Evolutionary conservation across 2,113 vertebrate genomes (phyloP).

Genomic region (Oncorhynchus kisutch): DNA sequence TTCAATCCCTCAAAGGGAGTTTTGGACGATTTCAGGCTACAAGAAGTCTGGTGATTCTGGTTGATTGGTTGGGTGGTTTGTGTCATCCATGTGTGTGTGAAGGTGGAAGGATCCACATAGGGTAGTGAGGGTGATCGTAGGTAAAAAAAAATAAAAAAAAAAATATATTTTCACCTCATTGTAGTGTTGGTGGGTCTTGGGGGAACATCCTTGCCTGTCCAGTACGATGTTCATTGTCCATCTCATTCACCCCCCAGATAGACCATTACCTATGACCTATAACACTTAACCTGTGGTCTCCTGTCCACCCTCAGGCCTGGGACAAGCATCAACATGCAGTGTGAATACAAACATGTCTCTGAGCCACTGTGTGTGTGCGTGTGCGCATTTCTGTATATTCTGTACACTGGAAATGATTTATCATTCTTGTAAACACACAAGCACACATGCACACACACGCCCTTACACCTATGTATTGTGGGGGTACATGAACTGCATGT

Average conservation of each 20-base stretch:
- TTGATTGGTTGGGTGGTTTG: neutral
- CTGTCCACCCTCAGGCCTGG: neutral
- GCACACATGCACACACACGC: conserved; percentile 1
- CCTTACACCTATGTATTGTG: neutral
- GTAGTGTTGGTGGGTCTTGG: neutral
- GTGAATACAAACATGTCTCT: neutral
- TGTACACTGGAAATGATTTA: neutral
- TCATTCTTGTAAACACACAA: conserved; percentile 11
- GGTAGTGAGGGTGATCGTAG: neutral
- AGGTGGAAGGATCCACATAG: neutral
- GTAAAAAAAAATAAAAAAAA: neutral
- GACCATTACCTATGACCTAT: neutral
- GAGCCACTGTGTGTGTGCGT: neutral
- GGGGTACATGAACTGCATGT: neutral
- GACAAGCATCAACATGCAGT: conserved; percentile 1
- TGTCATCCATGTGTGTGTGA: too few relatives aligned
- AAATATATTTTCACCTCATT: neutral
- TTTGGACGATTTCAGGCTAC: neutral
- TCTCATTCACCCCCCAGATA: neutral
- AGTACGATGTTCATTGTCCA: neutral
- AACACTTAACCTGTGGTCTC: neutral
- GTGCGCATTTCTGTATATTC: neutral
- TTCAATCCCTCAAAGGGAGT: neutral
- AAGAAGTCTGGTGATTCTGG: neutral
- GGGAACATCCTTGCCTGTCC: neutral